These are phyloP conservation scores for Nerophis ophidion DNA, from an alignment of 2,113 vertebrate species.

Conservation along the genomic window DNA sequence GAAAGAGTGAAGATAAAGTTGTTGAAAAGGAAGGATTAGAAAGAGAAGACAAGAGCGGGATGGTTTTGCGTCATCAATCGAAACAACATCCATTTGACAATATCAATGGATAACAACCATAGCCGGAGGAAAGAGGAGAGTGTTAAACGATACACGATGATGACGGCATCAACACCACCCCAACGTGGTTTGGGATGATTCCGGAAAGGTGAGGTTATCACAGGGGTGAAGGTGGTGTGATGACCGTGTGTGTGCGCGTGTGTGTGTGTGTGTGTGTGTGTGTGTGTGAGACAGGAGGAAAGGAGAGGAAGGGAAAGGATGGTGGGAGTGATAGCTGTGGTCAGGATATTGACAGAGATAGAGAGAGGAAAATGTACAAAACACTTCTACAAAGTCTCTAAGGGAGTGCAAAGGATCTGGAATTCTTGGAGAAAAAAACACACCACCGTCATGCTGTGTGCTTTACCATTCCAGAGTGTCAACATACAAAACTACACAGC, in stretches of 20 bases:
- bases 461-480: conserved; percentile 45
- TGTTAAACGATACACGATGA: neutral
- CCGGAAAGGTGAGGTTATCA: neutral
- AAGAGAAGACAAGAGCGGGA: conserved; percentile 14
- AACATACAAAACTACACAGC: conserved; percentile 7
- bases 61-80: conserved; percentile 25
- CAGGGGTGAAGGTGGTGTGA: neutral
- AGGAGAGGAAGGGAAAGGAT: conserved; percentile 50
- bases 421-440: conserved; percentile 46
- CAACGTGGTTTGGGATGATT: conserved; percentile 13
- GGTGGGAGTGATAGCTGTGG: conserved; percentile 57
- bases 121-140: conserved; percentile 14
- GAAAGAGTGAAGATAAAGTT: neutral
- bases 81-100: conserved; percentile 40
- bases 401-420: conserved; percentile 50
- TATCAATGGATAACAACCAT: conserved; percentile 22
- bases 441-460: conserved; percentile 41
- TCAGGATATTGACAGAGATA: conserved; percentile 57
- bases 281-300: conserved; percentile 34
- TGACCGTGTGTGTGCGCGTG: conserved; percentile 33
- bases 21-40: conserved; percentile 10
- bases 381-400: conserved; percentile 55
- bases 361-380: conserved; percentile 47
- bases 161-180: conserved; percentile 9
- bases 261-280: no score